Conservation (phyloP, 2,888 invertebrate species). For the Calliphora vomitoria region DNA sequence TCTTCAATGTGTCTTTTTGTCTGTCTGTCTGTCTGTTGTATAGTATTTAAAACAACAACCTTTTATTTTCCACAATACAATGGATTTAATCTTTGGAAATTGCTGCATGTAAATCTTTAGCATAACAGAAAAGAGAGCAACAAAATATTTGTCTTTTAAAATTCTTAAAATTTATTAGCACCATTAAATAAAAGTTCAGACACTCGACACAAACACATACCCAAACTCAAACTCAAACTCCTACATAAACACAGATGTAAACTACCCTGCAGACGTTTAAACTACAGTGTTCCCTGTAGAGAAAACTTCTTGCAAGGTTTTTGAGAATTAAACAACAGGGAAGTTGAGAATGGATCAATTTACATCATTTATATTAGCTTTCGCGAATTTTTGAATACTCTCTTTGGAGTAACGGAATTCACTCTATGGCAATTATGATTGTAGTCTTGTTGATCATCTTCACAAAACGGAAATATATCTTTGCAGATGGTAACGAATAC, state of each 20-base stretch:
- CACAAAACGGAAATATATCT: no score
- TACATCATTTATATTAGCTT: no score
- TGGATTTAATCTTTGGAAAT: conserved; percentile 6
- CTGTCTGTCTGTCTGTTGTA: not conserved
- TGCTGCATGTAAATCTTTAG: conserved; percentile 15
- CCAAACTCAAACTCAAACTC: no score
- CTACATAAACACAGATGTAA: not conserved
- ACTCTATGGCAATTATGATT: no score
- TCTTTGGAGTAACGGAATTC: no score
- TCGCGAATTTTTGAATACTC: no score
- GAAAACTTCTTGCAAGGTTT: no score
- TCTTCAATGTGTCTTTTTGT: not conserved
- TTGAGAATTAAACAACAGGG: no score
- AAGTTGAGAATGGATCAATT: no score
- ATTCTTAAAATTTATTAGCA: conserved; percentile 33
- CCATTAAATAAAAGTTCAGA: conserved; percentile 18
- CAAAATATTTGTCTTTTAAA: conserved; percentile 34
- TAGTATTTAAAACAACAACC: conserved; percentile 26
- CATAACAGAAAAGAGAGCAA: not conserved
- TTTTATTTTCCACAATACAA: conserved; percentile 31
- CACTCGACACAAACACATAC: not conserved
- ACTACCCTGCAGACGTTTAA: not conserved
- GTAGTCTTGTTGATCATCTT: no score
- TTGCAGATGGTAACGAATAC: no score
- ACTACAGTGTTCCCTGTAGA: no score